Evolutionary conservation across 1,140 invertebrate species (phyloP), one percentile per base, ranked within the genome.

Genomic region (Rhopalosiphum maidis): DNA sequence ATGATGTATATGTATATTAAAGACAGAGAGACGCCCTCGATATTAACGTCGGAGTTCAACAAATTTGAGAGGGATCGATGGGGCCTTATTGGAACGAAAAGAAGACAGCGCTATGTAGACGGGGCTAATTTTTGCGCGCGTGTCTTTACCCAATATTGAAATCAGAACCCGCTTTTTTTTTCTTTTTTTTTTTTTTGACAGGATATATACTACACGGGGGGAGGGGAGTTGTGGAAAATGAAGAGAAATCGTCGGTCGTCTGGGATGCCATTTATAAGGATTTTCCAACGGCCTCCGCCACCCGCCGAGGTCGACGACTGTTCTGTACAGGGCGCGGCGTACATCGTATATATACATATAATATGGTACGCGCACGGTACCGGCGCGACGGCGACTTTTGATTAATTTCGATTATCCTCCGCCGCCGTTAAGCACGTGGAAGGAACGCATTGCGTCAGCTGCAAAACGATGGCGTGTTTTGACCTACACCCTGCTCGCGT

Each of bases 381-480:
- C 41, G 83, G 86, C 43, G 23, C 48, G 22, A 41, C 7, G 60
- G 90, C 55, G 68, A 91, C 60, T 68, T 91, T 77, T 91, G 90
- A 91, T 91, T 68, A 91, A 91, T 91, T 91, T 91, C 60, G 90
- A 91, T 91, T 77, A 77, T 91, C 90, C 55, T 77, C 55, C n/a
- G 6, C 37, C n/a, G 41, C 25, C 30, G 25, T 90, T 54, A 89
- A 51, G n/a, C 87, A 25, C 43, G 43, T 55, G 35, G 30, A 25
- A 91, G 25, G 43, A 60, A 60, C 89, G 54, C 68, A 83, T 46
- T 83, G 60, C 68, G 77, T 83, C 60, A 85, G 91, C 91, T 92
- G 91, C 68, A 77, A 68, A 77, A 91, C n/a, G 46, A 83, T 35
- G 68, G 90, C 43, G 90, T 91, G 90, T n/a, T 82, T 43, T 51